Evolutionary conservation across 2,113 vertebrate genomes (phyloP).

Genomic region (Aptenodytes forsteri): DNA sequence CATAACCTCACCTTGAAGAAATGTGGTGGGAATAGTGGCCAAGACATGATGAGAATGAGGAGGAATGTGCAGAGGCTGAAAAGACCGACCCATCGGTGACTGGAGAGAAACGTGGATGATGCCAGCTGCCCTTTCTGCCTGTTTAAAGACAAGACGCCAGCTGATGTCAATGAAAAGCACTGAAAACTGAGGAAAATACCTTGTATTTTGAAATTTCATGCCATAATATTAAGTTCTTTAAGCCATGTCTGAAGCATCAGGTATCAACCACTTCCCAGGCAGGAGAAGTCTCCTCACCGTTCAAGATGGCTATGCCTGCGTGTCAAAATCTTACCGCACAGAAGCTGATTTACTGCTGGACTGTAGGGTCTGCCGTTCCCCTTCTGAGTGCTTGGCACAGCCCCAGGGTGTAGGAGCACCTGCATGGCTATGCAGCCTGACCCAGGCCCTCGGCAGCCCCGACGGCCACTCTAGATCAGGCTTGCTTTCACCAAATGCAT

Average conservation of each 20-base stretch:
- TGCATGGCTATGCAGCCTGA: neutral
- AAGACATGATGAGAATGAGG: neutral
- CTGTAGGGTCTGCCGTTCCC: neutral
- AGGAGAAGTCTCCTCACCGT: neutral
- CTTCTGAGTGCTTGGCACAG: neutral
- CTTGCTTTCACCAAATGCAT: neutral
- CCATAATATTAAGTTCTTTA: neutral
- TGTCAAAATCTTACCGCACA: neutral
- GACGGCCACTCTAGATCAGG: rapidly evolving
- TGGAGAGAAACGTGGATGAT: neutral
- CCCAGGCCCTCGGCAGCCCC: neutral
- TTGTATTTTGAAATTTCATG: neutral
- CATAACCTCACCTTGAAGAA: neutral
- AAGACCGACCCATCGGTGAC: neutral
- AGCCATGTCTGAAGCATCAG: neutral
- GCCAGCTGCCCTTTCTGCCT: neutral
- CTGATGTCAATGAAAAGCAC: neutral
- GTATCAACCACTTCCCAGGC: neutral
- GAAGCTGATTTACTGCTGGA: neutral
- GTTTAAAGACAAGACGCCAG: neutral
- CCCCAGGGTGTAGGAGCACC: rapidly evolving
- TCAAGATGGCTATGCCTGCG: neutral
- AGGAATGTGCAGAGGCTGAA: neutral
- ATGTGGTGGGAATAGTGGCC: neutral
- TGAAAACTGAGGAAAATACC: neutral